Base-by-base conservation (phyloP, 2,888 invertebrate species). In the Xanthia icteritia region DNA sequence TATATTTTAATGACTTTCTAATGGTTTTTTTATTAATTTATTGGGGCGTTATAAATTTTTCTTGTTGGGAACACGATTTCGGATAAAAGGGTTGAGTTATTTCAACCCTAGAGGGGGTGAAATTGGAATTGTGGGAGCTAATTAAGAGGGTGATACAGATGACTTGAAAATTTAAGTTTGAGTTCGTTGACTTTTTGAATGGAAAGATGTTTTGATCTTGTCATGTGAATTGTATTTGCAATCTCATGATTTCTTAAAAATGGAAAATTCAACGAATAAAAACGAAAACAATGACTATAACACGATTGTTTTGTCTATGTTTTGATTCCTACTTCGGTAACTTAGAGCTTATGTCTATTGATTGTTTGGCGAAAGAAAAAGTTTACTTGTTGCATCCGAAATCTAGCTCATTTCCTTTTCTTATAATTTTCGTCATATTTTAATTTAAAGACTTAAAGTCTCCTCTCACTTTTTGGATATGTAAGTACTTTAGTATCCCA, bases 1-100 rank as follows among this genome's bases (percentile, higher is more conserved):
- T 87, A 79, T 75, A 87, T 83, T 87, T 88, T 93, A 92, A 93
- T 92, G 91, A 88, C 76, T 89, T 93, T 92, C 92, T 92, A 92
- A 93, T 92, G 90, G 89, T 74, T 85, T 79, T 79, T 83, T 88
- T 89, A 87, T 90, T 88, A 89, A 90, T 89, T 88, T 86, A 85
- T 89, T 79, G 76, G 77, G 79, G 86, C 73, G 87, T 82, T 63
- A 73, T 82, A 87, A 80, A 85, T 88, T 85, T 79, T 88, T 84
- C 83, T 77, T 83, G 79, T 83, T 79, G 79, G 51, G 81, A 84
- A 77, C 75, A 85, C 76, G 83, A 82, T 77, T 80, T 84, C 39
- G 78, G 71, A 68, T 86, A 76, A 84, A 86, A 84, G 86, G 84
- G 86, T 84, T 84, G 81, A 72, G 69, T 65, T 69, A 79, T 83